Base-by-base conservation (phyloP, 1,140 invertebrate genomes). In the Tyrophagus putrescentiae region DNA sequence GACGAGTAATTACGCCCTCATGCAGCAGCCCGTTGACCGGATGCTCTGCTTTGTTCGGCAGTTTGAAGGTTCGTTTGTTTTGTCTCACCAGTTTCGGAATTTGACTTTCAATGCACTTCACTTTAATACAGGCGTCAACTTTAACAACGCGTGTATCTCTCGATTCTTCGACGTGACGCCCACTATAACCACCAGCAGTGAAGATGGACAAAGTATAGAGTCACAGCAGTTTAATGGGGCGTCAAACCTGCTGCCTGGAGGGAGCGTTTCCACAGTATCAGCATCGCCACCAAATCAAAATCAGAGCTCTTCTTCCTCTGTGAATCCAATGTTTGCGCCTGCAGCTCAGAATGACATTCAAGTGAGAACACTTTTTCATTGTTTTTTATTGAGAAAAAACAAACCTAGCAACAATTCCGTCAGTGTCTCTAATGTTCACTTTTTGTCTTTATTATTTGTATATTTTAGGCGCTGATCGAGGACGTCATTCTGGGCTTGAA, bases 381-480 rank as follows among this genome's bases (percentile, higher is more conserved):
- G n/a, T n/a, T n/a, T n/a, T n/a, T n/a, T n/a, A n/a, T n/a, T n/a
- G n/a, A n/a, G n/a, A n/a, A n/a, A n/a, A n/a, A n/a, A n/a, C n/a
- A n/a, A n/a, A n/a, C n/a, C n/a, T n/a, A n/a, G n/a, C n/a, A n/a
- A n/a, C n/a, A n/a, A n/a, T n/a, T n/a, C n/a, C n/a, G n/a, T n/a
- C n/a, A n/a, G n/a, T n/a, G n/a, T n/a, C n/a, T n/a, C n/a, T n/a
- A n/a, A n/a, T n/a, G n/a, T n/a, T n/a, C n/a, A n/a, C n/a, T n/a
- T n/a, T n/a, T n/a, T n/a, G n/a, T n/a, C n/a, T n/a, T n/a, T n/a
- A n/a, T n/a, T n/a, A n/a, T n/a, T n/a, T n/a, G n/a, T n/a, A n/a
- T n/a, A n/a, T n/a, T n/a, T n/a, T n/a, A n/a, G n/a, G n/a, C 56
- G 11, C 36, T 66, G 0, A 61, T 66, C n/a, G 65, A 66, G 41